Percentiles rank a stretch among this genome's conserved stretches.
phyloP scores from a whole-genome alignment of 2,113 vertebrate genomes.

The Hippocampus guttulatus region DNA sequence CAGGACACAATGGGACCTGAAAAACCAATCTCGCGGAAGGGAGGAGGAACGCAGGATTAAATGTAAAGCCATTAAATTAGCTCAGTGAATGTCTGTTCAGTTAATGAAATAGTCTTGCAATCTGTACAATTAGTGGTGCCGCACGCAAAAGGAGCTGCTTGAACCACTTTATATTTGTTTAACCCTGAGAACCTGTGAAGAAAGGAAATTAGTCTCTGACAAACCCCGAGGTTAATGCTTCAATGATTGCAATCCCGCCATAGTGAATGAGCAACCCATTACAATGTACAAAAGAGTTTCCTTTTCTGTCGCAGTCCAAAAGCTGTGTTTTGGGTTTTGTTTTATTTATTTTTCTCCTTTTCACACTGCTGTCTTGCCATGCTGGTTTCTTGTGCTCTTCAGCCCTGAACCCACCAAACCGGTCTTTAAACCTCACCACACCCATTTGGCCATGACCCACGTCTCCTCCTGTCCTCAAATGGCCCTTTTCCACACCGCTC shows the following conservation, averaged over 20 bases:
- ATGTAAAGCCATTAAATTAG: conserved; percentile 43
- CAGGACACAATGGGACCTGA: not conserved
- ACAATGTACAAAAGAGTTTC: not conserved
- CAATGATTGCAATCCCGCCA: not conserved
- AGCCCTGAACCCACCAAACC: conserved; percentile 56
- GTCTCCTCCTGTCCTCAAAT: conserved; percentile 33
- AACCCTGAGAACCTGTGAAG: not conserved
- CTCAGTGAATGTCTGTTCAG: conserved; percentile 21
- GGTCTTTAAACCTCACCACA: conserved; percentile 56
- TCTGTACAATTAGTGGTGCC: conserved; percentile 2
- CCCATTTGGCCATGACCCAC: conserved; percentile 42
- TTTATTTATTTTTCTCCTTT: not conserved
- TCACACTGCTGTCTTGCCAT: conserved; percentile 18
- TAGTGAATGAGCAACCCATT: not conserved
- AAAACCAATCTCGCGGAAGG: conserved; percentile 9
- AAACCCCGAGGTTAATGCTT: not conserved
- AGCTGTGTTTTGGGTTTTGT: conserved; percentile 8
- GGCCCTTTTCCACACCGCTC: too few relatives aligned
- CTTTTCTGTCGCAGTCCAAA: not conserved
- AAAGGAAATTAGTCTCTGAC: not conserved
- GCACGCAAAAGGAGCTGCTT: not conserved
- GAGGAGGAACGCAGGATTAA: conserved; percentile 23
- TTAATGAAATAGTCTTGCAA: conserved; percentile 36
- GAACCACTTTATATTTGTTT: conserved; percentile 9
- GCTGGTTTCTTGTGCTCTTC: conserved; percentile 29